Conservation (phyloP, 2,888 invertebrate species). For the Plagodis dolabraria region DNA sequence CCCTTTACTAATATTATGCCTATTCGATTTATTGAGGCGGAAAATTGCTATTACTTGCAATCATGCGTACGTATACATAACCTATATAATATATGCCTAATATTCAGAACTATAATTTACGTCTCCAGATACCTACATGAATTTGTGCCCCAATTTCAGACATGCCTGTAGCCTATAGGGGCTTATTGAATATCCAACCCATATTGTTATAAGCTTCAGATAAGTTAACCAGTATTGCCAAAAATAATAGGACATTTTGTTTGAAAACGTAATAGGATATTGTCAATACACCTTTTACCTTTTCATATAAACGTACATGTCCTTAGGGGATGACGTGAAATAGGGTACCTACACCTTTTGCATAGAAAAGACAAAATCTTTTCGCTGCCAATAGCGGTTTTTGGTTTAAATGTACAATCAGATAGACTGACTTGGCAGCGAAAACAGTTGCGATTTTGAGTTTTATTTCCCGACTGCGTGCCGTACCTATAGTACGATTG, state of each 20-base stretch:
- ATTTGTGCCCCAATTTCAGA: background rate
- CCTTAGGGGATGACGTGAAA: background rate
- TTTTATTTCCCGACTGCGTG: conserved; percentile 12
- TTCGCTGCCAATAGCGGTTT: conserved; percentile 4
- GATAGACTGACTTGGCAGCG: conserved; percentile 18
- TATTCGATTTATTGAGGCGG: conserved; percentile 31
- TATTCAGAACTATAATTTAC: background rate
- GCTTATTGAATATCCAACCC: too few species aligned
- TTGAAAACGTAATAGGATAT: background rate
- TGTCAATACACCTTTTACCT: too few species aligned
- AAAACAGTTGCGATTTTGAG: conserved; percentile 15
- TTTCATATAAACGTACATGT: too few species aligned
- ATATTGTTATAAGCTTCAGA: background rate
- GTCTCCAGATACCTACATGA: too few species aligned
- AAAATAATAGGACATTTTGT: background rate
- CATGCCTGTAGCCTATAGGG: background rate
- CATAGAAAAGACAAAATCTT: conserved; percentile 1
- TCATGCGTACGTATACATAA: background rate
- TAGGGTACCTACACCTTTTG: background rate
- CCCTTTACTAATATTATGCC: conserved; percentile 11
- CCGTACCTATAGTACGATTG: conserved; percentile 7
- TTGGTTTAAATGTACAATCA: conserved; percentile 9
- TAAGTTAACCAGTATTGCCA: background rate
- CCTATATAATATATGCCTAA: background rate
- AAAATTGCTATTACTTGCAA: conserved; percentile 31